Conservation (phyloP, 2,888 invertebrate genomes). For the Eupithecia abbreviata region DNA sequence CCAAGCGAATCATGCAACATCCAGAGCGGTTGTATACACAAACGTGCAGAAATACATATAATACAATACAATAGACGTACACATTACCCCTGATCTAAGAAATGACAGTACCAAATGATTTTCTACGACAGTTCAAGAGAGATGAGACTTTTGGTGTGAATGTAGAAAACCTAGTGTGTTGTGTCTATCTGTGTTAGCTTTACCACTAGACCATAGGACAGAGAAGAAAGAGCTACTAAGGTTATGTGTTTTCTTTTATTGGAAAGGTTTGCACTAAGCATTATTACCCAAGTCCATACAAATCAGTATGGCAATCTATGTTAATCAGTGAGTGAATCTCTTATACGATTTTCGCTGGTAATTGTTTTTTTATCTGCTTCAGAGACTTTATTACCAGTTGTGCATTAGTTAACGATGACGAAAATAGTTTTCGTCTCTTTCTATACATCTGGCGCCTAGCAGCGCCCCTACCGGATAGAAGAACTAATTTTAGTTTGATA, state of each 20-base stretch:
- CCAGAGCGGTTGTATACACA: conserved; percentile 43
- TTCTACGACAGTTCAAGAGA: conserved; percentile 28
- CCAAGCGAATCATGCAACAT: conserved; percentile 62
- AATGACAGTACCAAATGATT: conserved; percentile 26
- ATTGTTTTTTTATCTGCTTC: not conserved
- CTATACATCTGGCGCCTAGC: not conserved
- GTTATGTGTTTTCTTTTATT: conserved; percentile 21
- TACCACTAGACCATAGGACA: conserved; percentile 32
- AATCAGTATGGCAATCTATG: conserved; percentile 13
- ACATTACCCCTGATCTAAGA: conserved; percentile 39
- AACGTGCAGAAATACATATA: conserved; percentile 33
- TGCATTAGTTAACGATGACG: not conserved
- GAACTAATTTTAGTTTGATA: not conserved
- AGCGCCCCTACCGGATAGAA: not conserved
- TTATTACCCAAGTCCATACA: conserved; percentile 34
- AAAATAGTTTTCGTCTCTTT: not conserved
- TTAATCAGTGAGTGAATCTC: not conserved
- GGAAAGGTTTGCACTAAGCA: conserved; percentile 34
- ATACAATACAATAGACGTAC: conserved; percentile 41
- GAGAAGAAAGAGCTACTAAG: conserved; percentile 34
- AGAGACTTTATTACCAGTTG: not conserved
- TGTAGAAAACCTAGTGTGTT: conserved; percentile 31
- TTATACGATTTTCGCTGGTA: not conserved
- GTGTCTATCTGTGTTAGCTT: conserved; percentile 33
- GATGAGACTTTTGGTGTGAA: conserved; percentile 25